These are phyloP conservation scores for Amiota mariae DNA, from an alignment of 2,888 invertebrate genomes.

Conservation along the genomic window DNA sequence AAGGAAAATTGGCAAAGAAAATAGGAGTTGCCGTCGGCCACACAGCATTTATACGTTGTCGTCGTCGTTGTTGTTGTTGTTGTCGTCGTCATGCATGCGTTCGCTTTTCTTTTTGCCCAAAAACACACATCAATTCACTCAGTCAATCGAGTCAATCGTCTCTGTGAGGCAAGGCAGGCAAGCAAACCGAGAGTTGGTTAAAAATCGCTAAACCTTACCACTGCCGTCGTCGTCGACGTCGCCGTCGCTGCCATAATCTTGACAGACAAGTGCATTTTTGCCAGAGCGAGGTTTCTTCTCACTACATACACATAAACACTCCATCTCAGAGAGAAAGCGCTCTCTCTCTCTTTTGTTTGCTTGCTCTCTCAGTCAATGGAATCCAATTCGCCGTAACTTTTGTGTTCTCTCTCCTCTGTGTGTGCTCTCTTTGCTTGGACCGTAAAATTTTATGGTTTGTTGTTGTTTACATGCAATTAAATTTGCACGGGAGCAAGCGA, in stretches of 20 bases:
- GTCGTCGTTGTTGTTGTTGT: conserved; percentile 38
- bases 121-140: conserved; percentile 36
- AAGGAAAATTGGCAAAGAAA: conserved; percentile 58
- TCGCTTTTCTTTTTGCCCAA: conserved; percentile 48
- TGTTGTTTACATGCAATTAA: conserved; percentile 52
- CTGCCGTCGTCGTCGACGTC: too few species aligned
- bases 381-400: conserved; percentile 53
- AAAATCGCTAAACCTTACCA: too few species aligned
- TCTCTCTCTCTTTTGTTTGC: conserved; percentile 55
- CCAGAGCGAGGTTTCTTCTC: background rate
- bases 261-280: background rate
- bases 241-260: background rate
- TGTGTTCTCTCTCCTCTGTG: conserved; percentile 33
- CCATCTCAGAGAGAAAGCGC: background rate
- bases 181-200: background rate
- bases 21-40: conserved; percentile 69
- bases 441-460: conserved; percentile 68
- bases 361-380: background rate
- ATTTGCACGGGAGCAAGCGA: conserved; percentile 42
- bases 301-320: background rate
- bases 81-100: conserved; percentile 39
- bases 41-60: conserved; percentile 23
- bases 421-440: conserved; percentile 48
- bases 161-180: conserved; percentile 1
- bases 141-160: too few species aligned